Evolutionary conservation across 2,113 vertebrate species (phyloP).

Genomic region (Rutilus rutilus): DNA sequence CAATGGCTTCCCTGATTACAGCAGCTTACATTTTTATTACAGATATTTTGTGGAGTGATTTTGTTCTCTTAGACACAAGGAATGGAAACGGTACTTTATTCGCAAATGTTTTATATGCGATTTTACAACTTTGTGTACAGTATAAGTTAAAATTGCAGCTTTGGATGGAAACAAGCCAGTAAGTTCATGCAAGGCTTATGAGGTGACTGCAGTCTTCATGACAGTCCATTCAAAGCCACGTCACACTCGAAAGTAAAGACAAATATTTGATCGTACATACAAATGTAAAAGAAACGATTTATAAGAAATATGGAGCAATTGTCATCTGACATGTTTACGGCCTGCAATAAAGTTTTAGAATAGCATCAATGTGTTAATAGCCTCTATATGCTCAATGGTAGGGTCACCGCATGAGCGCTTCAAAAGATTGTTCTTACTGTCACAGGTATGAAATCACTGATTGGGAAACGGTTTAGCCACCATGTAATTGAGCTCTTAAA

Average conservation of each 20-base stretch:
- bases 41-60: too few species aligned
- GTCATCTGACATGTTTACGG: slow-evolving; percentile 36
- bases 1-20: too few species aligned
- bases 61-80: too few species aligned
- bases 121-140: neutral
- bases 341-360: slow-evolving; percentile 39
- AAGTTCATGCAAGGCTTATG: neutral
- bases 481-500: slow-evolving; percentile 59
- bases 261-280: slow-evolving; percentile 37
- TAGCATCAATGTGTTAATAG: slow-evolving; percentile 43
- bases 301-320: slow-evolving; percentile 34
- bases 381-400: slow-evolving; percentile 48
- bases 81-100: too few species aligned
- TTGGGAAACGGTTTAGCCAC: slow-evolving; percentile 49
- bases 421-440: slow-evolving; percentile 48
- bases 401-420: slow-evolving; percentile 43
- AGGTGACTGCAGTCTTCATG: neutral
- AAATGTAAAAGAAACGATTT: slow-evolving; percentile 40
- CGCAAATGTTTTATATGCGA: too few species aligned
- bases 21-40: too few species aligned
- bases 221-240: neutral
- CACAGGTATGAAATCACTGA: slow-evolving; percentile 49
- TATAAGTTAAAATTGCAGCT: too few species aligned
- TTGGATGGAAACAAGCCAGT: too few species aligned
- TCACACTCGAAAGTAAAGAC: neutral